Conservation (phyloP, 1,140 invertebrate genomes). For the Zaprionus africanus region DNA sequence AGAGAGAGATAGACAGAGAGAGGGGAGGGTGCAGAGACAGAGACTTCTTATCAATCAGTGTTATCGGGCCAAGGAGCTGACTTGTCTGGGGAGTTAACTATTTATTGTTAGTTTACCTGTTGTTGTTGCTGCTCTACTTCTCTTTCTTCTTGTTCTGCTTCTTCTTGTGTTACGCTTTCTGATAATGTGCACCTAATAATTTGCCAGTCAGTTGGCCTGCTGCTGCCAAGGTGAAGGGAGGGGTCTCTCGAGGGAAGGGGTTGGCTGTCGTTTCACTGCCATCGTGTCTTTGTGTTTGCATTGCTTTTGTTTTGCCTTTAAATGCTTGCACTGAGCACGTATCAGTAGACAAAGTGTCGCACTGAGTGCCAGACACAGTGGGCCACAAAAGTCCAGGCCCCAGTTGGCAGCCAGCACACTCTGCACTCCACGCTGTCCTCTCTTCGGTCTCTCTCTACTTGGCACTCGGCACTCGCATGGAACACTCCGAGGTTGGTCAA, state of each 20-base stretch:
- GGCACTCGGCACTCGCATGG: too few species aligned
- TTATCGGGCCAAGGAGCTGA: slow-evolving; percentile 37
- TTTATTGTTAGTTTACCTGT: slow-evolving; percentile 6
- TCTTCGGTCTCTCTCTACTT: too few species aligned
- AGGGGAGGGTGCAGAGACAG: neutral
- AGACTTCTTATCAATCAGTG: slow-evolving; percentile 29
- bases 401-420: slow-evolving; percentile 18
- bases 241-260: neutral
- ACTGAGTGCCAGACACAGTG: slow-evolving; percentile 55
- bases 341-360: slow-evolving; percentile 79
- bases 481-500: slow-evolving; percentile 46
- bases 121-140: neutral
- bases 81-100: slow-evolving; percentile 6
- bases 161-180: slow-evolving; percentile 1
- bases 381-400: slow-evolving; percentile 24
- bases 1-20: neutral
- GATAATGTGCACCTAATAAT: slow-evolving; percentile 59
- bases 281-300: slow-evolving; percentile 44
- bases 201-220: slow-evolving; percentile 39
- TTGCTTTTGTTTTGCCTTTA: slow-evolving; percentile 49
- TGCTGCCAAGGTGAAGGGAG: neutral
- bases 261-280: slow-evolving; percentile 11
- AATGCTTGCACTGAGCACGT: slow-evolving; percentile 56
- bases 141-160: neutral
- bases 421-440: neutral